Percentiles rank a stretch among this genome's conserved stretches.
These are phyloP conservation scores for Alentia gelatinosa DNA, from an alignment of 2,888 invertebrate genomes.

Conservation along the genomic window DNA sequence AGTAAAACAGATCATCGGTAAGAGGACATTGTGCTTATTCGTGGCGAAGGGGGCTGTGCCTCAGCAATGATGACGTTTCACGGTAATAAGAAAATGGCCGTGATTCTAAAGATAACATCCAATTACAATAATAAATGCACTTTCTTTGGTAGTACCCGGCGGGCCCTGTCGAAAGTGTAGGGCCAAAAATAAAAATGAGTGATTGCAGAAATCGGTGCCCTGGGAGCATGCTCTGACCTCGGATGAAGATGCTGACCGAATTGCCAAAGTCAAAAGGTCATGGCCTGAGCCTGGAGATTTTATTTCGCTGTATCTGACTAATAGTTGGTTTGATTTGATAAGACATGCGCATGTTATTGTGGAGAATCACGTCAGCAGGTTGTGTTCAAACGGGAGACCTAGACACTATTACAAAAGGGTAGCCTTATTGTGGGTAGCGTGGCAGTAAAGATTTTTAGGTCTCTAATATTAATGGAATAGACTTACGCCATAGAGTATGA, in stretches of 20 bases:
- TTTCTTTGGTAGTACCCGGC: background rate
- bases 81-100: background rate
- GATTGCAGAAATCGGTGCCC: background rate
- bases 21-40: no score
- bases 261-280: slow-evolving; percentile 1
- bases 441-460: no score
- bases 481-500: no score
- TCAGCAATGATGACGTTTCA: background rate
- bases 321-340: no score
- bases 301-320: background rate
- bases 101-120: background rate
- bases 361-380: no score
- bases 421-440: no score
- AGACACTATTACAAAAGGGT: no score
- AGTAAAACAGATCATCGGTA: no score
- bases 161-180: background rate
- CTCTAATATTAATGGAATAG: no score
- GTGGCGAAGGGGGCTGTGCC: no score
- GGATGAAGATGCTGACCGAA: background rate
- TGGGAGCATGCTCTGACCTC: background rate
- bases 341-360: no score
- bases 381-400: no score
- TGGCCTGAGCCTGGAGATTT: background rate
- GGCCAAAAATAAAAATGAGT: background rate
- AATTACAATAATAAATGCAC: background rate